Conservation (phyloP, 37 sponge, comb jelly and placozoan species). For the Agelas oroides region DNA sequence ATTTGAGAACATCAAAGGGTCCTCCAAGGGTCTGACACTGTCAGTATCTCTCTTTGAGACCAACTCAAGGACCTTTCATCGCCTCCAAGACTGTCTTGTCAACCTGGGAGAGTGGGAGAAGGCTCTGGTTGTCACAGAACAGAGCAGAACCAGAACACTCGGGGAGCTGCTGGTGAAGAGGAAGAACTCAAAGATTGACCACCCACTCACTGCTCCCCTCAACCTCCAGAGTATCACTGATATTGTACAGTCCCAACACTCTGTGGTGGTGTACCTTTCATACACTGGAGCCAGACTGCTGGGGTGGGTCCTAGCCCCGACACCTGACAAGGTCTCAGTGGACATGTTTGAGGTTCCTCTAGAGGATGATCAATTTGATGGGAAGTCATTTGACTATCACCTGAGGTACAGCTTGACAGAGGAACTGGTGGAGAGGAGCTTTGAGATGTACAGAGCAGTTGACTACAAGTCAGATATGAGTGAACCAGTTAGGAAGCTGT, state of each 20-base stretch:
- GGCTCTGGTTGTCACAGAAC: conserved; percentile 63
- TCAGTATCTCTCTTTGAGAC: conserved; percentile 72
- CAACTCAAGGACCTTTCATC: conserved; percentile 69
- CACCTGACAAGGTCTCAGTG: conserved; percentile 1
- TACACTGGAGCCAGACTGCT: conserved; percentile 68
- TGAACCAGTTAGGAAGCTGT: conserved; percentile 56
- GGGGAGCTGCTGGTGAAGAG: conserved; percentile 71
- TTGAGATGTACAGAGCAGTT: conserved; percentile 39
- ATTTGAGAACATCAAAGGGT: conserved; percentile 61
- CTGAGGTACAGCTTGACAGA: conserved; percentile 59
- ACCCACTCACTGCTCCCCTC: conserved; percentile 40
- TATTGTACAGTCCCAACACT: conserved; percentile 22
- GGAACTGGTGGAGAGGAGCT: conserved; percentile 41
- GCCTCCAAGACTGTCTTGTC: conserved; percentile 63
- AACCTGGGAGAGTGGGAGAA: conserved; percentile 27
- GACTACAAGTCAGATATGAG: conserved; percentile 25
- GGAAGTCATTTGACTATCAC: conserved; percentile 66
- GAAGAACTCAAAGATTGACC: background rate
- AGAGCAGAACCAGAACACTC: conserved; percentile 71
- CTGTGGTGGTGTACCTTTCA: conserved; percentile 61
- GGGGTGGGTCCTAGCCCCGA: conserved; percentile 68
- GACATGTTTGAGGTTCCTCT: conserved; percentile 56
- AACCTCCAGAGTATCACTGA: conserved; percentile 5
- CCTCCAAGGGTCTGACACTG: conserved; percentile 41
- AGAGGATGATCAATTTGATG: conserved; percentile 57